A percentile compares a stretch with the other conserved stretches of the same genome.
These are phyloP conservation scores for Aphidius colemani DNA, from an alignment of 2,888 invertebrate genomes.

Conservation along the genomic window DNA sequence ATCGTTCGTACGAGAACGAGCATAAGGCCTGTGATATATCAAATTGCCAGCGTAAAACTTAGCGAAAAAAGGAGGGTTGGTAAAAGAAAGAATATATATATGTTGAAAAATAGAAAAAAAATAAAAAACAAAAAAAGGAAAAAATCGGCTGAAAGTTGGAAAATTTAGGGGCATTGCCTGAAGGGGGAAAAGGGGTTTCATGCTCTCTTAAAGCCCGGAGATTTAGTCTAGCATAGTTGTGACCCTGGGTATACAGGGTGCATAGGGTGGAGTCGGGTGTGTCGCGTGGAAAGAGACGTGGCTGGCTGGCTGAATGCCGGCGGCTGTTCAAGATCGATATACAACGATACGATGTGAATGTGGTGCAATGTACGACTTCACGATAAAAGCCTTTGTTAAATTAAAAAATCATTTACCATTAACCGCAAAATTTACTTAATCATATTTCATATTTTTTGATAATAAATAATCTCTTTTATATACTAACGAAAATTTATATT, in stretches of 20 bases:
- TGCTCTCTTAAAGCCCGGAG: slow-evolving; percentile 40
- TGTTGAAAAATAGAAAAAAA: slow-evolving; percentile 33
- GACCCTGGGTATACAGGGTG: slow-evolving; percentile 31
- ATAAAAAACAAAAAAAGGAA: slow-evolving; percentile 18
- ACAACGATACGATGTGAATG: slow-evolving; percentile 31
- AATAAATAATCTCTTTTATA: no score
- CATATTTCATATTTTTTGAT: no score
- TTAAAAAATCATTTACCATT: no score
- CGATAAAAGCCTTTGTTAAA: not conserved
- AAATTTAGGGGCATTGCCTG: slow-evolving; percentile 30
- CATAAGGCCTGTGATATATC: slow-evolving; percentile 28
- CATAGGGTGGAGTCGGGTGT: slow-evolving; percentile 30
- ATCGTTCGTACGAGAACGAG: slow-evolving; percentile 22
- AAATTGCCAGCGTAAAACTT: slow-evolving; percentile 20
- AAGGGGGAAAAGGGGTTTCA: slow-evolving; percentile 24
- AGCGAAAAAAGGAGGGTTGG: not conserved
- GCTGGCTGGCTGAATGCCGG: slow-evolving; percentile 22
- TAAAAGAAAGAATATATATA: slow-evolving; percentile 2
- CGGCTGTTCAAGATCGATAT: slow-evolving; percentile 34
- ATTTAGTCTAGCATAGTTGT: slow-evolving; percentile 42
- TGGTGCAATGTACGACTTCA: slow-evolving; percentile 15
- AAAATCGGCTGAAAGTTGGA: slow-evolving; percentile 34
- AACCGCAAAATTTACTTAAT: no score
- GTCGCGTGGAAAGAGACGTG: slow-evolving; percentile 28
- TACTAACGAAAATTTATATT: no score